Conservation (phyloP, 1,140 invertebrate species). For the Teleopsis dalmanni region DNA sequence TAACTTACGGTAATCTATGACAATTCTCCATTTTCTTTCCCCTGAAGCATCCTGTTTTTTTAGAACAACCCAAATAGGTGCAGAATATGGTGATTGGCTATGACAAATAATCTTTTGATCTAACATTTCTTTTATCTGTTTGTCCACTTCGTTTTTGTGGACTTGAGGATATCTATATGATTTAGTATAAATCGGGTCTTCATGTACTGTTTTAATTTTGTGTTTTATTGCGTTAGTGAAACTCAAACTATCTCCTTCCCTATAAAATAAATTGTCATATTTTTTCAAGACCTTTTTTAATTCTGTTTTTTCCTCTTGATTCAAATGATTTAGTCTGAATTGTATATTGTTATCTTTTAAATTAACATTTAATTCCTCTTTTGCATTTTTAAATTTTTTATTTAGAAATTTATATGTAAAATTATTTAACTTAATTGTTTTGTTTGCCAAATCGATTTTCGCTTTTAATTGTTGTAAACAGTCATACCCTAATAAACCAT, state of each 20-base stretch:
- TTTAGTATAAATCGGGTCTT: constrained; percentile 25
- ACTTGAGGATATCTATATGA: constrained; percentile 34
- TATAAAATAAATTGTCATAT: constrained; percentile 6
- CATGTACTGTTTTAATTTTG: constrained; percentile 22
- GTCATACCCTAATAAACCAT: background rate
- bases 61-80: constrained; percentile 16
- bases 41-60: constrained; percentile 20
- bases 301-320: background rate
- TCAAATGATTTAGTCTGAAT: too few relatives aligned
- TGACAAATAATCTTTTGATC: constrained; percentile 37
- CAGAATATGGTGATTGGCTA: constrained; percentile 31
- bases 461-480: too few relatives aligned
- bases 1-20: constrained; percentile 35
- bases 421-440: too few relatives aligned
- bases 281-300: background rate
- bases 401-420: too few relatives aligned
- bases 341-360: too few relatives aligned
- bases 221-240: constrained; percentile 14
- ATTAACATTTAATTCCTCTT: too few relatives aligned
- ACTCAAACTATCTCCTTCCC: constrained; percentile 5
- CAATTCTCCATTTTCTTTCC: constrained; percentile 32
- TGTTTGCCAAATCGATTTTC: too few relatives aligned
- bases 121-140: constrained; percentile 28
- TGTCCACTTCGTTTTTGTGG: constrained; percentile 37
- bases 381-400: background rate